Evolutionary conservation across 2,113 vertebrate species (phyloP), one percentile per base, ranked within the genome.

Genomic region (Megaceryle maxima): DNA sequence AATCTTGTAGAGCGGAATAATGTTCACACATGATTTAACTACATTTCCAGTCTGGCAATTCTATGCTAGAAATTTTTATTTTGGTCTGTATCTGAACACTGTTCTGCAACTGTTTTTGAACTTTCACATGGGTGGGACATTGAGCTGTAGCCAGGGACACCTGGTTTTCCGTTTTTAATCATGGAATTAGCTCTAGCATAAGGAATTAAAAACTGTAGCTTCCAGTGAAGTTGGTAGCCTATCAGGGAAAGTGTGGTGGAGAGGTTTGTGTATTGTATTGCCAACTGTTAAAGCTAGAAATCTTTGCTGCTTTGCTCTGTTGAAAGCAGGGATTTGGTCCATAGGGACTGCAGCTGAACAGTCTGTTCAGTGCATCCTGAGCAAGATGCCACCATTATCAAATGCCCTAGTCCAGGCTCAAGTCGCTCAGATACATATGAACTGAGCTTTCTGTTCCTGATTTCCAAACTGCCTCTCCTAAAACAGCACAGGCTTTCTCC

Each of bases 131-230:
- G 44, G 66, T 57, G 63, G 74, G 62, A 64, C 2, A 17, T 82
- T 91, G 94, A 66, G 33, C 70, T 69, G n/a, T 21, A 76, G 89
- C 84, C 89, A 91, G 82, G 69, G 70, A 62, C 89, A 82, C 81
- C 81, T 73, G 69, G 24, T 82, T 91, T 94, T 85, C 31, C 63
- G 44, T 82, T 66, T 63, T 55, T 50, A 50, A 37, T 70, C 68
- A 16, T 19, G 51, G 63, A 67, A 60, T 60, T 75, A 69, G 31
- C 66, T 66, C 31, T 29, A 28, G 62, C 4, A 21, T 48, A 37
- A 82, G 70, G 87, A 84, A 75, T 63, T 26, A 24, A 48, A 44
- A 84, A 35, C 48, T 37, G 21, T 16, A 83, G 72, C 26, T 59
- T 66, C 59, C 53, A 21, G 59, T 67, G 87, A 73, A 55, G 50